phyloP scores from a whole-genome alignment of 2,113 vertebrate species.

The western clawed frog (Xenopus tropicalis) region UCB_Xtro_10.0 CM004444.2:35640501-35641000 shows the following conservation, averaged over 20 bases:
- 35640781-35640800: constrained; percentile 82
- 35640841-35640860: constrained; percentile 75
- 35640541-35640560: too few species aligned
- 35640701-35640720: constrained; percentile 77
- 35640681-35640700: constrained; percentile 66
- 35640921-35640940: constrained; percentile 38
- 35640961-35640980: neutral
- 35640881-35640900: constrained; percentile 56
- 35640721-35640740: constrained; percentile 77
- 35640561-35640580: too few species aligned
- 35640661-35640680: constrained; percentile 64
- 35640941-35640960: constrained; percentile 19
- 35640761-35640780: constrained; percentile 78
- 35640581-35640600: too few species aligned
- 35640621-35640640: neutral
- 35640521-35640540: too few species aligned
- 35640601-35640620: too few species aligned
- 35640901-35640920: constrained; percentile 52
- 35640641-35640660: constrained; percentile 63
- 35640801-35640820: constrained; percentile 81
- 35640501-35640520: too few species aligned
- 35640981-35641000: constrained; percentile 1
- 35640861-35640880: constrained; percentile 67
- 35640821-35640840: constrained; percentile 77
- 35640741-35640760: constrained; percentile 79